These are phyloP conservation scores for Lagenorhynchus albirostris DNA, from an alignment of 2,113 vertebrate genomes.

Conservation along the genomic window DNA sequence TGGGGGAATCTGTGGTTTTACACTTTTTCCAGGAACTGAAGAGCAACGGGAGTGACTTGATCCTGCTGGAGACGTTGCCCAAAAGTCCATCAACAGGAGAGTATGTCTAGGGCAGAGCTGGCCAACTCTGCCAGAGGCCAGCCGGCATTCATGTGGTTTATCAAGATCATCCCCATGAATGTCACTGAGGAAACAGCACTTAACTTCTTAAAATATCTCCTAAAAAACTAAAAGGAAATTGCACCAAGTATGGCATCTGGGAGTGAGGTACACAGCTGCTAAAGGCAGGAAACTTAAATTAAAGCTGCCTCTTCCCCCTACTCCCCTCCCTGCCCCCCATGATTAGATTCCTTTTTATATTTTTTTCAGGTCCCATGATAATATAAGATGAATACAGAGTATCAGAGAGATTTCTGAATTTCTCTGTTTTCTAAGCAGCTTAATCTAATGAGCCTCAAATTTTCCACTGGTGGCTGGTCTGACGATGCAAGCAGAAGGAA, in stretches of 20 bases:
- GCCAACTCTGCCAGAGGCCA: not conserved
- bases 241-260: not conserved
- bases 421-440: conserved; percentile 39
- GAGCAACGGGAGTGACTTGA: not conserved
- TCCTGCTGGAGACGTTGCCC: not conserved
- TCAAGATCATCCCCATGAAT: not conserved
- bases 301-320: not conserved
- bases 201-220: conserved; percentile 37
- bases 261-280: not conserved
- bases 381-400: not conserved
- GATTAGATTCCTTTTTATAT: not conserved
- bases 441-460: conserved; percentile 16
- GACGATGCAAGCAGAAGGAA: conserved; percentile 59
- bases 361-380: not conserved
- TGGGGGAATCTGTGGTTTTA: not conserved
- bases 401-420: not conserved
- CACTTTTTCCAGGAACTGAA: not conserved
- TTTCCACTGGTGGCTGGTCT: conserved; percentile 46
- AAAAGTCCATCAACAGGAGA: not conserved
- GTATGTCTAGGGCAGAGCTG: not conserved
- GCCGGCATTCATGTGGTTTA: not conserved
- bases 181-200: conserved; percentile 1
- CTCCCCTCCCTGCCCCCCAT: too few species aligned
- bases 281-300: not conserved
- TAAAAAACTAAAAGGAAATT: conserved; percentile 34